Percentiles rank a stretch among this genome's conserved stretches.
Evolutionary conservation across 2,113 vertebrate species (phyloP).

Genomic region (Tragelaphus buxtoni): DNA sequence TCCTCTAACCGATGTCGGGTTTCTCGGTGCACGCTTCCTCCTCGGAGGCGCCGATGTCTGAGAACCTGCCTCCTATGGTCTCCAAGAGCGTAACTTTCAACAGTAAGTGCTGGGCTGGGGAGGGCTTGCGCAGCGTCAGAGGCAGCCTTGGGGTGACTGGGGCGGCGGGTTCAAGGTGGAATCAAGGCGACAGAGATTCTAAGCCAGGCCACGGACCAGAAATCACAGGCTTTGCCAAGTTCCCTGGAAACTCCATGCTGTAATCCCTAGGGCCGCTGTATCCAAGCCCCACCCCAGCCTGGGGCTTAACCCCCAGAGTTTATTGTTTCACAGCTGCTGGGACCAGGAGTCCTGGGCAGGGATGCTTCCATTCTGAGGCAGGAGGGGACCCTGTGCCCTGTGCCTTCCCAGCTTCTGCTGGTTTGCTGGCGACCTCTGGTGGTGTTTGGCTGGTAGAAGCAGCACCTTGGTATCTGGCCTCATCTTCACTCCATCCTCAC

Average conservation of each 20-base stretch:
- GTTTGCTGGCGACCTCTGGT: not conserved
- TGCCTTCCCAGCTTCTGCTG: not conserved
- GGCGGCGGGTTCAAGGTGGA: not conserved
- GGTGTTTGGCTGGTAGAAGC: not conserved
- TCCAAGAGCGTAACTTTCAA: not conserved
- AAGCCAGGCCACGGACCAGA: not conserved
- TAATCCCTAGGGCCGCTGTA: not conserved
- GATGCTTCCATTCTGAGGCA: not conserved
- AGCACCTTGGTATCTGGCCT: not conserved
- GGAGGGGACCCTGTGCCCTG: not conserved
- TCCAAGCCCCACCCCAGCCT: not conserved
- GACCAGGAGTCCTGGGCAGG: not conserved
- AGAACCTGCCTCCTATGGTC: not conserved
- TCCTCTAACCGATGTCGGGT: not conserved
- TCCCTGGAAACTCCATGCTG: not conserved
- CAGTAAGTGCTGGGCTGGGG: slow-evolving; percentile 35
- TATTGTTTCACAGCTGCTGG: not conserved
- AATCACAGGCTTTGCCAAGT: not conserved
- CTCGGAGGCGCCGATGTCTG: not conserved
- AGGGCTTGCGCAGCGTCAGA: not conserved
- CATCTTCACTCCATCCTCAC: too few relatives aligned
- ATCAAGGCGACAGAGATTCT: not conserved
- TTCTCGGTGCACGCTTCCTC: not conserved
- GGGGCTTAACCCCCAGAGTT: not conserved
- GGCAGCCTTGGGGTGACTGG: not conserved